Evolutionary conservation across 2,113 vertebrate species (phyloP).

Genomic region (mouse (Mus musculus)): GRCm39 chr12:50448001-50448500

Average conservation of each 20-base stretch:
- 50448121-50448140: not conserved
- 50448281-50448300: not conserved
- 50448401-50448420: not conserved
- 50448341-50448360: not conserved
- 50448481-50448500: not conserved
- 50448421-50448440: not conserved
- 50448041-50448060: slow-evolving; percentile 4
- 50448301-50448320: not conserved
- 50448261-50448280: not conserved
- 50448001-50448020: not conserved
- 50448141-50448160: not conserved
- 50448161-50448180: not conserved
- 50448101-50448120: not conserved
- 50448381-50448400: not conserved
- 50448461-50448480: not conserved
- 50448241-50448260: not conserved
- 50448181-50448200: not conserved
- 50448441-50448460: not conserved
- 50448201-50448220: not conserved
- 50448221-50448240: not conserved
- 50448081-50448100: not conserved
- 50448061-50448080: not conserved
- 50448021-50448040: not conserved
- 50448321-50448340: not conserved
- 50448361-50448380: not conserved